Percentiles rank a stretch among this genome's conserved stretches.
Conservation (phyloP, 2,113 vertebrate genomes). For the Puma concolor region DNA sequence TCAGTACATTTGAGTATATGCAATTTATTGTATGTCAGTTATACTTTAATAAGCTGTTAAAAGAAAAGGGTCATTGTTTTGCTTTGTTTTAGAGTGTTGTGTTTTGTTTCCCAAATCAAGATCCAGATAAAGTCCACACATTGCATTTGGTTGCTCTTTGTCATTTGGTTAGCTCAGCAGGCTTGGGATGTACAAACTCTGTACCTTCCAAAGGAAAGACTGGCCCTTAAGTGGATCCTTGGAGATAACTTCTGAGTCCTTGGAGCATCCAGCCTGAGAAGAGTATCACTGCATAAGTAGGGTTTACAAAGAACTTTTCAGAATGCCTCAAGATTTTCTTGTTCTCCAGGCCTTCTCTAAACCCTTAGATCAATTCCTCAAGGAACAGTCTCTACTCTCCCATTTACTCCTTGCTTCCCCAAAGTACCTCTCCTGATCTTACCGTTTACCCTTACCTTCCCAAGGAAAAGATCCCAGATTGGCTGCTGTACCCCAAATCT, state of each 20-base stretch:
- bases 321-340: neutral
- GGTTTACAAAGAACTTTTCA: neutral
- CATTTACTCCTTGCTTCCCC: neutral
- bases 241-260: neutral
- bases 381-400: neutral
- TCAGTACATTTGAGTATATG: neutral
- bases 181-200: neutral
- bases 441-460: neutral
- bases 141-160: neutral
- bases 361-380: neutral
- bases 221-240: neutral
- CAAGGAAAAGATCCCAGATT: neutral
- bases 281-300: neutral
- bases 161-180: neutral
- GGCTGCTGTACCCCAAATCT: neutral
- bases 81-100: conserved; percentile 28
- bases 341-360: neutral
- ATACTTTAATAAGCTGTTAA: neutral
- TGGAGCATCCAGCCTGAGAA: neutral
- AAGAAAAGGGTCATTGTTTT: neutral
- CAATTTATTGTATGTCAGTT: neutral
- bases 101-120: neutral
- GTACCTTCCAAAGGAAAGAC: neutral
- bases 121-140: neutral
- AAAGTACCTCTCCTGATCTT: neutral